Base-by-base conservation (phyloP, 2,888 invertebrate genomes). In the Xylocampa areola region DNA sequence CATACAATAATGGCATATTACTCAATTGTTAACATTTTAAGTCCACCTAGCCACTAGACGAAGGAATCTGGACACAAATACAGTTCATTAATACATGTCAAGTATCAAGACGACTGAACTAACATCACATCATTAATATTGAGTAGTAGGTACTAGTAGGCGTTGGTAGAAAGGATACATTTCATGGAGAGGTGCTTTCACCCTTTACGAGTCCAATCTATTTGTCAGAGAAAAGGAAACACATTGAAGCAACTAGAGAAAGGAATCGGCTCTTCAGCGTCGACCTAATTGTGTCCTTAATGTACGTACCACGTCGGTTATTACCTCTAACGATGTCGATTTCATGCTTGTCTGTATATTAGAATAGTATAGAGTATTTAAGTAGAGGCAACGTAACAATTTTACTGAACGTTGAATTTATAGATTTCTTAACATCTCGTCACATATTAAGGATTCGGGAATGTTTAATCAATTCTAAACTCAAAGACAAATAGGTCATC, bases 41-140 rank as follows among this genome's bases (percentile, higher is more conserved):
- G 21, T 65, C 68, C 68, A 73, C 72, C 73, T 73, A 75, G 84
- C 80, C 84, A 83, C 82, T 86, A 80, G 80, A 78, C 79, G 79
- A 76, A 84, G 80, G 81, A 84, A 82, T 82, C 84, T 85, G 88
- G 83, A 80, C 90, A 90, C 86, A 88, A 90, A 90, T 87, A 84
- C 79, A 57, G 76, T 81, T 82, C 92, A 92, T 94, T 92, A 91
- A 92, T 92, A 88, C 81, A 82, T 84, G 92, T 93, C 93, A 85
- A 83, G 85, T 77, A 84, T 86, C 81, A 78, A 80, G 89, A 89
- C 89, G 88, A 87, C 88, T 87, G 90, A 88, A 88, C 90, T 90
- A 88, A 92, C 87, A 90, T 92, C 91, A 88, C 89, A 91, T 93
- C 92, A 94, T 93, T 94, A 93, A 94, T 93, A 93, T 91, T 87